A percentile compares a stretch with the other conserved stretches of the same genome.
These are phyloP conservation scores for Germaria angustata DNA, from an alignment of 2,888 invertebrate genomes.

Conservation along the genomic window DNA sequence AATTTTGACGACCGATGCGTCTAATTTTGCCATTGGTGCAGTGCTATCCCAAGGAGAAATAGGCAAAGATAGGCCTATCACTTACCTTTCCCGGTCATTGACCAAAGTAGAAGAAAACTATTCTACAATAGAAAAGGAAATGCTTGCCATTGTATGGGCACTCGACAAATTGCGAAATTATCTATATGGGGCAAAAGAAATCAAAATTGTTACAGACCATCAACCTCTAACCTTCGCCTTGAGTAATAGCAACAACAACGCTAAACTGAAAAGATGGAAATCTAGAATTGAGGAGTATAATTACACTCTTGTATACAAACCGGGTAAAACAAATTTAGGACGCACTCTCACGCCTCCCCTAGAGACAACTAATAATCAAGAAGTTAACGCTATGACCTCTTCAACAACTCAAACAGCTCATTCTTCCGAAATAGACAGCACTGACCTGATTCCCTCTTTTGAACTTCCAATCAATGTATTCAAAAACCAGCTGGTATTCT, in stretches of 20 bases:
- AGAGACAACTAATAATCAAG: too few relatives aligned
- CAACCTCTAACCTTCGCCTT: conserved; percentile 48
- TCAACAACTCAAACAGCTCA: too few relatives aligned
- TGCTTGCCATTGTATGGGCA: conserved; percentile 48
- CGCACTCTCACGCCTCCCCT: too few relatives aligned
- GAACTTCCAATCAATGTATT: too few relatives aligned
- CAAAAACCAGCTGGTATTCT: too few relatives aligned
- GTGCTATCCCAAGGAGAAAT: conserved; percentile 31
- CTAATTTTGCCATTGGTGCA: conserved; percentile 47
- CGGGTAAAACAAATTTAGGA: too few relatives aligned
- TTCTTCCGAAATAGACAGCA: too few relatives aligned
- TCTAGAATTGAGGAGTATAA: too few relatives aligned
- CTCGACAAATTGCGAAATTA: conserved; percentile 29
- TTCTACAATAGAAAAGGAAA: conserved; percentile 55
- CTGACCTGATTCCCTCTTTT: too few relatives aligned
- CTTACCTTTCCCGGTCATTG: conserved; percentile 45
- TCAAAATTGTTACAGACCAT: conserved; percentile 44
- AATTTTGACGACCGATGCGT: conserved; percentile 55
- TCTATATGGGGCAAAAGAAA: conserved; percentile 39
- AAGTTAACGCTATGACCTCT: too few relatives aligned
- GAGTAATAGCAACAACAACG: conserved; percentile 1
- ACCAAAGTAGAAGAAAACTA: conserved; percentile 45
- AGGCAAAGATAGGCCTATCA: conserved; percentile 33
- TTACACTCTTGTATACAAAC: too few relatives aligned
- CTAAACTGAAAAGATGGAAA: too few relatives aligned